These are phyloP conservation scores for Acanthiza pusilla DNA, from an alignment of 2,797 vertebrate genomes.

Conservation along the genomic window DNA sequence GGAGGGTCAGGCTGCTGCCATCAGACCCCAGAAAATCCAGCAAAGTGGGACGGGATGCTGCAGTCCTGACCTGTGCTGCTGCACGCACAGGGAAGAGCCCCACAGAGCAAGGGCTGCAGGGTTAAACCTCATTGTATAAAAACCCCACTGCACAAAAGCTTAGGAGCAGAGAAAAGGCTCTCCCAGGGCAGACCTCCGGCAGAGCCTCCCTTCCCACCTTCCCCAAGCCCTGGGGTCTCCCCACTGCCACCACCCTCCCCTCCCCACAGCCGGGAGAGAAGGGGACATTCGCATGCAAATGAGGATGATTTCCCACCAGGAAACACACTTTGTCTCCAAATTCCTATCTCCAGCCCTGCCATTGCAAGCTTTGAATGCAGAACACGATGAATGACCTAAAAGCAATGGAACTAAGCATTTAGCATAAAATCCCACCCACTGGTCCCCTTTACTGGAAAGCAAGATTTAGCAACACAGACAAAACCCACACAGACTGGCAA, in stretches of 20 bases:
- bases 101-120: background rate
- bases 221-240: background rate
- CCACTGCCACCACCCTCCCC: background rate
- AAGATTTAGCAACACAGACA: background rate
- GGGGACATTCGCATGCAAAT: conserved; percentile 32
- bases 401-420: background rate
- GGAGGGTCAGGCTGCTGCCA: background rate
- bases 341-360: background rate
- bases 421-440: background rate
- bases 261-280: background rate
- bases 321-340: conserved; percentile 36
- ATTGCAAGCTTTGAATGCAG: background rate
- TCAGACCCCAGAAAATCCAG: background rate
- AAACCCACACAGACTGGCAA: background rate
- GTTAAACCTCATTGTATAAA: background rate
- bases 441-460: background rate
- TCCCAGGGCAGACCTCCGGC: background rate
- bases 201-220: background rate
- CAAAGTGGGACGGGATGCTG: background rate
- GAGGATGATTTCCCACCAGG: background rate
- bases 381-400: conserved; percentile 11
- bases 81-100: background rate
- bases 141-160: background rate
- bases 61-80: background rate
- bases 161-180: background rate